Evolutionary conservation across 2,888 invertebrate species (phyloP).

Genomic region (Megaustenia siamemsis): DNA sequence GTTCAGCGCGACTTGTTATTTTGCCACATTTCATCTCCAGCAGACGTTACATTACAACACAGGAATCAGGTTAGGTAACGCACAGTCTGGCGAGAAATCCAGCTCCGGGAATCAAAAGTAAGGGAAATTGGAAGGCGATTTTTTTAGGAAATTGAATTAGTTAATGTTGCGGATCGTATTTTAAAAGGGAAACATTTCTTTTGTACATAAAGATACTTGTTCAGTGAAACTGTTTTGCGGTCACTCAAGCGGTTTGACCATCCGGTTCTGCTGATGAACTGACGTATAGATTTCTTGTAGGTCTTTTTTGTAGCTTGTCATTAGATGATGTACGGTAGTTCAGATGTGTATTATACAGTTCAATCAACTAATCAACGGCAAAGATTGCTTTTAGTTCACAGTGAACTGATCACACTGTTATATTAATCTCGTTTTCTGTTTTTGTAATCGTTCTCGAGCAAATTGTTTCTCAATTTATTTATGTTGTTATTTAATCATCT

Average conservation of each 20-base stretch:
- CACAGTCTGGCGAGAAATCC: not conserved
- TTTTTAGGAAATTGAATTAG: conserved; percentile 32
- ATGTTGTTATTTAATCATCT: too few relatives aligned
- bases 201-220: not conserved
- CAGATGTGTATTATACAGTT: not conserved
- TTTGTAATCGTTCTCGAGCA: too few relatives aligned
- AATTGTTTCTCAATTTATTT: too few relatives aligned
- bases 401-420: not conserved
- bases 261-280: not conserved
- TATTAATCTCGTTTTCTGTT: not conserved
- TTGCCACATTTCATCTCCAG: not conserved
- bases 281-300: not conserved
- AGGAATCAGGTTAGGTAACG: not conserved
- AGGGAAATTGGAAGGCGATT: not conserved
- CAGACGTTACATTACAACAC: not conserved
- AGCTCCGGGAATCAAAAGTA: not conserved
- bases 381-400: not conserved
- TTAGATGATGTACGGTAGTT: not conserved
- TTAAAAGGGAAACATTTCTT: not conserved
- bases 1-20: conserved; percentile 13
- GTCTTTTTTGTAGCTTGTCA: not conserved
- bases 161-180: conserved; percentile 1
- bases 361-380: not conserved
- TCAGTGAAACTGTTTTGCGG: not conserved
- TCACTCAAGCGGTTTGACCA: not conserved